phyloP scores from a whole-genome alignment of 2,113 vertebrate genomes.

The Petromus typicus region DNA sequence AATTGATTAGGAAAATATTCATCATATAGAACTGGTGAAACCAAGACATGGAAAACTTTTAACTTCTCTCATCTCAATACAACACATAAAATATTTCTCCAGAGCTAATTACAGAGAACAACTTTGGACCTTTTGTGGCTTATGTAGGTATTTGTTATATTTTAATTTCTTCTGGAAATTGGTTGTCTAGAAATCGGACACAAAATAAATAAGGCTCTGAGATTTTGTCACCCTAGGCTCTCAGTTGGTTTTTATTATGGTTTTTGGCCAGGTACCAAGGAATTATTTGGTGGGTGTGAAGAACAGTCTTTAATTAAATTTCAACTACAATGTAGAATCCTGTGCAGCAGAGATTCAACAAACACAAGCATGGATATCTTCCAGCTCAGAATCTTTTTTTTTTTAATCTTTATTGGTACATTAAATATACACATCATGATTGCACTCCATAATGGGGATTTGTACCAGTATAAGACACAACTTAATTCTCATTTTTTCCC shows the following conservation, averaged over 20 bases:
- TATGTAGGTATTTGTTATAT: background rate
- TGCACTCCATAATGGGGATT: too few species aligned
- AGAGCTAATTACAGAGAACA: background rate
- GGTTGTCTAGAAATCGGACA: background rate
- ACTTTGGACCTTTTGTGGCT: background rate
- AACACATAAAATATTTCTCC: background rate
- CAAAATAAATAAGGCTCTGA: background rate
- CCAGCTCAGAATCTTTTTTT: background rate
- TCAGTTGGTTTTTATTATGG: background rate
- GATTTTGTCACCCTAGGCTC: background rate
- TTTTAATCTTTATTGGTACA: too few species aligned
- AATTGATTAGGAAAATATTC: slow-evolving; percentile 17
- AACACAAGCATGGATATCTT: background rate
- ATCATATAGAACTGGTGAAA: slow-evolving; percentile 4
- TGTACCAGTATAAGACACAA: too few species aligned
- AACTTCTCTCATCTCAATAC: background rate
- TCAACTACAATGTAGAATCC: background rate
- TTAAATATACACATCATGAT: too few species aligned
- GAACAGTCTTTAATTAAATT: slow-evolving; percentile 27
- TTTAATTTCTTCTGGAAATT: slow-evolving; percentile 6
- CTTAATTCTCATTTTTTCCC: too few species aligned
- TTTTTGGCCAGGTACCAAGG: slow-evolving; percentile 46
- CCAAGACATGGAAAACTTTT: background rate
- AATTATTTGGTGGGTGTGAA: background rate
- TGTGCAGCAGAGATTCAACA: background rate